These are phyloP conservation scores for Eupithecia abbreviata DNA, from an alignment of 2,888 invertebrate species.

Conservation along the genomic window DNA sequence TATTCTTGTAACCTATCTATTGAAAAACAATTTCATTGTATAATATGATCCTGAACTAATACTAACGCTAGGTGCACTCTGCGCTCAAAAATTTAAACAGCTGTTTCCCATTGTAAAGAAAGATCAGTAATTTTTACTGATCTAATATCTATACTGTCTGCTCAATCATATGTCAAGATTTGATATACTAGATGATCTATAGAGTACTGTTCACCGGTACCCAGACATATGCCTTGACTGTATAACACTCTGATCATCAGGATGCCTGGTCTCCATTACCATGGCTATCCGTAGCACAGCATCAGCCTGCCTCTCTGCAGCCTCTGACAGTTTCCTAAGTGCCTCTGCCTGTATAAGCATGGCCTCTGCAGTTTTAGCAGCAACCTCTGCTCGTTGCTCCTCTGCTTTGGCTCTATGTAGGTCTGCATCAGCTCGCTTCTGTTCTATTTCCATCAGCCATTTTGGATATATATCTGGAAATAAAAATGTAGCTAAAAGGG, in stretches of 20 bases:
- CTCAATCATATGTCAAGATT: neutral
- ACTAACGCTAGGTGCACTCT: too few relatives aligned
- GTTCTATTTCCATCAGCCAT: conserved; percentile 71
- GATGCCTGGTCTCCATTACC: conserved; percentile 53
- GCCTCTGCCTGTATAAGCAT: conserved; percentile 65
- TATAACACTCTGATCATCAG: conserved; percentile 43
- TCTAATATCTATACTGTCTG: neutral
- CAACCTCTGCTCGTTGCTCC: conserved; percentile 55
- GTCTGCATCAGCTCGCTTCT: conserved; percentile 68
- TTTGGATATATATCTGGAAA: conserved; percentile 64
- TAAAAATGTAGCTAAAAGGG: neutral
- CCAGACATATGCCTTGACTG: conserved; percentile 24
- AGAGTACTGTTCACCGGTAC: conserved; percentile 17
- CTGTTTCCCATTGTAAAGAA: neutral
- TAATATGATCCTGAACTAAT: too few relatives aligned
- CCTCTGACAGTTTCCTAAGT: conserved; percentile 62
- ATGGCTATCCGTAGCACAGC: conserved; percentile 64
- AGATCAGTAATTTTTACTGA: neutral
- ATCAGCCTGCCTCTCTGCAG: conserved; percentile 62
- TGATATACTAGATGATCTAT: neutral
- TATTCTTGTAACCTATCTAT: neutral
- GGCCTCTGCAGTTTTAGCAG: conserved; percentile 62
- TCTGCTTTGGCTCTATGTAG: conserved; percentile 65
- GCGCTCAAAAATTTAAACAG: neutral
- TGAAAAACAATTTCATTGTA: neutral